These are phyloP conservation scores for Telenomus remus DNA, from an alignment of 1,140 invertebrate genomes.

Conservation along the genomic window DNA sequence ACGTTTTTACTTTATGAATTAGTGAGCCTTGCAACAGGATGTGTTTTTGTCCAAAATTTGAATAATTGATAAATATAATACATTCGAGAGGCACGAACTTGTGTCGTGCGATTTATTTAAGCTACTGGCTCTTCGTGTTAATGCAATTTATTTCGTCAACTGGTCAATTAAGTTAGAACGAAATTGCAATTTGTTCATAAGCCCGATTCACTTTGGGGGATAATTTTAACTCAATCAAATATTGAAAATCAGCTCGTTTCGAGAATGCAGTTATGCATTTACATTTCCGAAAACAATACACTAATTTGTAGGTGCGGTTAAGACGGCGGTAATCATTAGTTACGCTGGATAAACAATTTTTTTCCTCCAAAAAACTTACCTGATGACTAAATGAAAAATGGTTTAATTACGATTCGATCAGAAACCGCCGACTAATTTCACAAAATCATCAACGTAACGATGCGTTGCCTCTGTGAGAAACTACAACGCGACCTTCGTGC, in stretches of 20 bases:
- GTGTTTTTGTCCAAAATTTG: constrained; percentile 38
- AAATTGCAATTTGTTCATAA: constrained; percentile 15
- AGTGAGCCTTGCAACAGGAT: constrained; percentile 32
- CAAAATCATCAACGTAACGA: constrained; percentile 39
- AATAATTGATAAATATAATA: constrained; percentile 26
- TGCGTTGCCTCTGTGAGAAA: constrained; percentile 36
- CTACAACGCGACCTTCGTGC: constrained; percentile 4
- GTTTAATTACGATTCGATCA: constrained; percentile 18
- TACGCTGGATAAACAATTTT: neutral
- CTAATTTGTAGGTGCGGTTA: neutral
- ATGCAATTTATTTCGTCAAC: constrained; percentile 34
- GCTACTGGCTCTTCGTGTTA: constrained; percentile 2
- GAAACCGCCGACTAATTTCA: constrained; percentile 29
- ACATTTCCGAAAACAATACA: neutral
- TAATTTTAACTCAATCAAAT: constrained; percentile 6
- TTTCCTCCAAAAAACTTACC: neutral
- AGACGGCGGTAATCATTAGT: neutral
- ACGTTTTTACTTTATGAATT: constrained; percentile 41
- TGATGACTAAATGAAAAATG: constrained; percentile 30
- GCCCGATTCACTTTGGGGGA: neutral
- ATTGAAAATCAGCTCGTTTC: no score
- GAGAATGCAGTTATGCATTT: no score
- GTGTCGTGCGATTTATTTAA: constrained; percentile 19
- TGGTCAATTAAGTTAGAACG: constrained; percentile 19
- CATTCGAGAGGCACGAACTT: constrained; percentile 18